Conservation (phyloP, 2,113 vertebrate species). For the Antechinus stuartii region DNA sequence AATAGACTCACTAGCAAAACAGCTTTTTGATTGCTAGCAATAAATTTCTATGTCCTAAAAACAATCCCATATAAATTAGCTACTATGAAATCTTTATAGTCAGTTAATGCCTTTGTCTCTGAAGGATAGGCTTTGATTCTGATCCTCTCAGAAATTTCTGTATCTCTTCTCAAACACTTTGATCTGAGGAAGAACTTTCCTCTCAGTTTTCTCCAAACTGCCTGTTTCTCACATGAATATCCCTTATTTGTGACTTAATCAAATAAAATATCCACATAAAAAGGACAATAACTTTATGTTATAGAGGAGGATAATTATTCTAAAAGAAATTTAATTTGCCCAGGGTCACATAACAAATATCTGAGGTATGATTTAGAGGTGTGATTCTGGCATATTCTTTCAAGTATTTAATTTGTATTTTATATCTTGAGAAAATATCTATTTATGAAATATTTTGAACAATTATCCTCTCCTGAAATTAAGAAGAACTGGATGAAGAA, state of each 20-base stretch:
- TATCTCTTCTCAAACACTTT: neutral
- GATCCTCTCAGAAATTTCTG: neutral
- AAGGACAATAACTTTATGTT: neutral
- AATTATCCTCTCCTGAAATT: neutral
- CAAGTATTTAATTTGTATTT: neutral
- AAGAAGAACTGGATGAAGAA: neutral
- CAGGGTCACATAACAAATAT: neutral
- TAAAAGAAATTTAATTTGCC: neutral
- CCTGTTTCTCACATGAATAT: neutral
- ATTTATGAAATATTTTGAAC: neutral
- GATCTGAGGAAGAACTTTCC: neutral
- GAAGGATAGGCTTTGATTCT: neutral
- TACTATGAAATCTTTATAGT: neutral
- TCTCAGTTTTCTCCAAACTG: neutral
- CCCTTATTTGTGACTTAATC: neutral
- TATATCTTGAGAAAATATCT: neutral
- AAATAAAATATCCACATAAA: neutral
- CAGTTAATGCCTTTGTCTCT: neutral
- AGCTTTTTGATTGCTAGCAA: neutral
- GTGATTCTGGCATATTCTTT: neutral
- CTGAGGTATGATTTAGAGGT: neutral
- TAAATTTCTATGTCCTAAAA: neutral
- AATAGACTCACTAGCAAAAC: neutral
- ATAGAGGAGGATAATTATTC: neutral
- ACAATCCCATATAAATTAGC: neutral